Conservation (phyloP, 2,888 invertebrate species). For the Daptonema setosum region DNA sequence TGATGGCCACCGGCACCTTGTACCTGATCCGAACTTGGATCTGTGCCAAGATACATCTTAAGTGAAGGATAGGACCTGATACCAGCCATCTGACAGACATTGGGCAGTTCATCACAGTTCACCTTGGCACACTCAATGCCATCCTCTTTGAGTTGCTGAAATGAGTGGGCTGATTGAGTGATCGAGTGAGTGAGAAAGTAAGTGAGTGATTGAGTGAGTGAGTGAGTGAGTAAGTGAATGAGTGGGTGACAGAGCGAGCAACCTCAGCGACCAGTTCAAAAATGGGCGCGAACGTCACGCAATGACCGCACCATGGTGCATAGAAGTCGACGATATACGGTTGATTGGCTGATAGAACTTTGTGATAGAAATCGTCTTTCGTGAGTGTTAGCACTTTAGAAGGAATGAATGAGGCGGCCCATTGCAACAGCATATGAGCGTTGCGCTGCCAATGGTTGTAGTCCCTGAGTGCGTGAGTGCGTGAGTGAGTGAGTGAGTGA, state of each 20-base stretch:
- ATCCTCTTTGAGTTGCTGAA: slow-evolving; percentile 32
- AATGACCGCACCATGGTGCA: slow-evolving; percentile 38
- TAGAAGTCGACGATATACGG: slow-evolving; percentile 35
- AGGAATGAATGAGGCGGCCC: slow-evolving; percentile 44
- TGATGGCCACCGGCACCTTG: slow-evolving; percentile 14
- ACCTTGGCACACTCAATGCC: slow-evolving; percentile 41
- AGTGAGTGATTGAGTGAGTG: too few species aligned
- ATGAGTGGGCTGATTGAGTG: background rate
- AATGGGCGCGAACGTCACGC: slow-evolving; percentile 45
- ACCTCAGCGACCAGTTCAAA: slow-evolving; percentile 45
- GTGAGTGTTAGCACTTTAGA: slow-evolving; percentile 35
- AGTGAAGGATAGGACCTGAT: slow-evolving; percentile 42
- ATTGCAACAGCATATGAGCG: slow-evolving; percentile 39
- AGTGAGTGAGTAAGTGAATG: too few species aligned
- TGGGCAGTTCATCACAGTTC: slow-evolving; percentile 40
- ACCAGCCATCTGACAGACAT: slow-evolving; percentile 36
- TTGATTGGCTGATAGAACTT: slow-evolving; percentile 34
- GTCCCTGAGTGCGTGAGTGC: slow-evolving; percentile 13
- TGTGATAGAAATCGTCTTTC: slow-evolving; percentile 30
- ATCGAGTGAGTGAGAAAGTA: too few species aligned
- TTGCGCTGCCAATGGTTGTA: slow-evolving; percentile 41
- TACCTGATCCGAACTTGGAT: background rate
- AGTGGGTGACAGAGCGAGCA: slow-evolving; percentile 10
- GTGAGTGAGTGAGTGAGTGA: background rate
- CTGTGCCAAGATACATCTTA: slow-evolving; percentile 31